Percentiles rank a stretch among this genome's conserved stretches.
These are phyloP conservation scores for Gallinago media DNA, from an alignment of 2,113 vertebrate species.

Conservation along the genomic window DNA sequence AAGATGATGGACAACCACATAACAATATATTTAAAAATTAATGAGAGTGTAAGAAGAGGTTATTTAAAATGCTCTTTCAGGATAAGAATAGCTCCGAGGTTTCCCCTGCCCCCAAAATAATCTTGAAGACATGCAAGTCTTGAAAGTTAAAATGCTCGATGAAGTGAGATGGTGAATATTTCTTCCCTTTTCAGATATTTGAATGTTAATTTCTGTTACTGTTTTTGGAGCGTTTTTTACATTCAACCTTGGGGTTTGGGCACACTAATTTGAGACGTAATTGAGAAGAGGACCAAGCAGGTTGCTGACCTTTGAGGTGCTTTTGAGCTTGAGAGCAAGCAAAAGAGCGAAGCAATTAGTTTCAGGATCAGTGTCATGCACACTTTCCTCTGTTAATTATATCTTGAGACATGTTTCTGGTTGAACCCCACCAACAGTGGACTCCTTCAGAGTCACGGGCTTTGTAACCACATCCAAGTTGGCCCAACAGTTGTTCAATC, in stretches of 20 bases:
- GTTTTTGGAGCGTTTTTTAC: neutral
- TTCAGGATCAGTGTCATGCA: neutral
- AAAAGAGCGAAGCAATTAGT: neutral
- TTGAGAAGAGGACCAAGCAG: neutral
- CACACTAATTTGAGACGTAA: neutral
- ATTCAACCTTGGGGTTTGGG: neutral
- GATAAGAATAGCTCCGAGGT: slow-evolving; percentile 23
- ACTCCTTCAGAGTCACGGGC: neutral
- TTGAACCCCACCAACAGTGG: neutral
- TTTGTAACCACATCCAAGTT: neutral
- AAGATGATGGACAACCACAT: neutral
- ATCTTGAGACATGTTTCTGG: neutral
- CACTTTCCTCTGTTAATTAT: neutral
- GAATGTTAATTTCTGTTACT: neutral
- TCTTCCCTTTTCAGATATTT: neutral
- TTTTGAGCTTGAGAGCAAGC: neutral
- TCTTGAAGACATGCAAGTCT: neutral
- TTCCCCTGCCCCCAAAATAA: neutral
- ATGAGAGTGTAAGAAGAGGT: neutral
- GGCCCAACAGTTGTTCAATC: neutral
- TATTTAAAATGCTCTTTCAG: slow-evolving; percentile 27
- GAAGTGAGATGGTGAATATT: neutral
- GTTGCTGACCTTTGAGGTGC: neutral
- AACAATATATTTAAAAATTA: slow-evolving; percentile 43
- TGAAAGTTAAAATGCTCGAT: neutral